Evolutionary conservation across 2,113 vertebrate species (phyloP).

Genomic region (Elgaria multicarinata): DNA sequence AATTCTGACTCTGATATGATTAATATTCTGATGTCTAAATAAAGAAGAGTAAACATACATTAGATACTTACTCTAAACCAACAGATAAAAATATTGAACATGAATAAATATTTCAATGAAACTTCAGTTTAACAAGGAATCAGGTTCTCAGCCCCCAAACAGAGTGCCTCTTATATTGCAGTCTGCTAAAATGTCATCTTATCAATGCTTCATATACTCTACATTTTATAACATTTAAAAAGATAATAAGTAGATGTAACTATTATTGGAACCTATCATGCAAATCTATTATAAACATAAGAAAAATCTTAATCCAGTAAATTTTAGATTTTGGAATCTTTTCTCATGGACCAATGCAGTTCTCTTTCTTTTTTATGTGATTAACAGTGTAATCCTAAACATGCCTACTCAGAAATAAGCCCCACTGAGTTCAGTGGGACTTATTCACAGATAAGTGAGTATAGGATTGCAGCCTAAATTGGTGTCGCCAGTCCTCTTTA

Average conservation of each 20-base stretch:
- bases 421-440: background rate
- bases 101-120: background rate
- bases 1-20: background rate
- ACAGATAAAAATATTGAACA: background rate
- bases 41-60: background rate
- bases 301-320: slow-evolving; percentile 11
- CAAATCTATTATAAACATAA: background rate
- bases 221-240: background rate
- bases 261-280: slow-evolving; percentile 3
- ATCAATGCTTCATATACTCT: accelerated
- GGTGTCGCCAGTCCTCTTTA: background rate
- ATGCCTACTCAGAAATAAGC: background rate
- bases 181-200: background rate
- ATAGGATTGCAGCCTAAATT: background rate
- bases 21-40: background rate
- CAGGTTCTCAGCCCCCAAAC: background rate
- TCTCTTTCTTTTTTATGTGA: background rate
- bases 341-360: too few species aligned
- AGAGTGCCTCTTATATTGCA: slow-evolving; percentile 25
- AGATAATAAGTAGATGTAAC: background rate
- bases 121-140: background rate
- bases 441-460: background rate
- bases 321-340: too few species aligned
- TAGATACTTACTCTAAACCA: background rate
- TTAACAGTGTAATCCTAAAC: background rate